Evolutionary conservation across 2,113 vertebrate species (phyloP), one percentile per base, ranked within the genome.

Genomic region (Marmota monax): DNA sequence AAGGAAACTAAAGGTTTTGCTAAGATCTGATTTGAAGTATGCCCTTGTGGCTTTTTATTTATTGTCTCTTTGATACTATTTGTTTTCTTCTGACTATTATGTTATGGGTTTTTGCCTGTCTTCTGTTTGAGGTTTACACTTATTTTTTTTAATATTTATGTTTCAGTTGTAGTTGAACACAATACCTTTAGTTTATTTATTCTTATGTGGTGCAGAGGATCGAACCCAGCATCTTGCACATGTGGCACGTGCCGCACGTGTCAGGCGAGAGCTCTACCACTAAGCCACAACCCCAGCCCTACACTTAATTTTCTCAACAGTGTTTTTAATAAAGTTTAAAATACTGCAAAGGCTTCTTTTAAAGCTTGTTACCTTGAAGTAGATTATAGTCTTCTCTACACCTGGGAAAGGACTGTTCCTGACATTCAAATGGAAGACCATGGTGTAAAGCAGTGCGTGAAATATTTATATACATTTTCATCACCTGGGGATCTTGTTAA

Each of bases 401-500:
- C 86, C 74, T 96, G 96, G 69, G 34, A 95, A 94, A 93, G 23
- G 29, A 86, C 79, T 85, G 34, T 88, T 86, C 0, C 2, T 78
- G 77, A 65, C 48, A 78, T 95, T 96, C 48, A 97, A 58, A 92
- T 96, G 13, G 56, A 96, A 94, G 73, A 88, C 17, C 20, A 37
- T 82, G 51, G 63, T 89, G 63, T 91, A 69, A 92, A 96, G 95
- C 45, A 76, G 65, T 83, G 37, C 45, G 70, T 89, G 48, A 93
- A 92, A 42, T 84, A 89, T 94, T 96, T 96, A 94, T 95, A 88
- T 93, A 27, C 74, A 84, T 94, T 91, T 12, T 83, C 10, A 79
- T 93, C 94, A 89, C 92, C 82, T 95, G 86, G 88, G 53, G 17
- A 67, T 83, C 65, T 74, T 92, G 90, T 96, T 96, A 96, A 96